Base-by-base conservation (phyloP, 2,888 invertebrate genomes). In the Mellilla xanthometata region DNA sequence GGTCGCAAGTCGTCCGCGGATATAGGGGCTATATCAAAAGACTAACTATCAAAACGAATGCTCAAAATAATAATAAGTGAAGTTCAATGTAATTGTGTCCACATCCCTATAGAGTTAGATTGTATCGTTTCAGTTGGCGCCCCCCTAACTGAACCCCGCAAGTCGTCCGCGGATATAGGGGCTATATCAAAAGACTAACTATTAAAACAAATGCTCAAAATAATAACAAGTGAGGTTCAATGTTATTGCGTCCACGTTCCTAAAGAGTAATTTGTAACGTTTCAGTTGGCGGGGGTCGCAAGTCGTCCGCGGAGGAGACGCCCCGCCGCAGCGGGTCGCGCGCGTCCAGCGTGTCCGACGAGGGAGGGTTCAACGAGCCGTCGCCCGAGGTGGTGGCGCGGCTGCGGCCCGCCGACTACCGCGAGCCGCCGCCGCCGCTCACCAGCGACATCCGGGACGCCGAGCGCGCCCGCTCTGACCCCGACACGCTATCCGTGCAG, bases 301-400 rank as follows among this genome's bases (percentile, higher is more conserved):
- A 86, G 71, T 84, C 82, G 72, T 81, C 89, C 80, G 63, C 92
- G 88, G 85, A 91, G 79, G 75, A 92, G 62, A 91, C 90, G 51
- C 90, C 90, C 52, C 89, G 93, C 87, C 63, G 91, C 90, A 54
- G 92, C 91, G 63, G 94, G 8, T 94, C 94, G 52, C 92, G 94
- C 49, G 91, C 94, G 35, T 94, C 94, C 61, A 91, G 91, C 57
- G 86, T 82, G 49, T 92, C 92, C 12, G 94, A 94, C 75, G 94
- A 94, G 70, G 93, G 93, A 39, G 93, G 94, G 35, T 93, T 93
- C 82, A 93, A 94, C 78, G 94, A 94, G 77, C 93, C 93, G 12
- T 92, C 92, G 50, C 93, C 93, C 9, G 93, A 93, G 76, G 92
- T 94, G 62, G 93, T 93, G 76, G 93, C 93, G 50, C 87, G 92